phyloP scores from a whole-genome alignment of 2,797 vertebrate genomes.

The Poecilia velifera region DNA sequence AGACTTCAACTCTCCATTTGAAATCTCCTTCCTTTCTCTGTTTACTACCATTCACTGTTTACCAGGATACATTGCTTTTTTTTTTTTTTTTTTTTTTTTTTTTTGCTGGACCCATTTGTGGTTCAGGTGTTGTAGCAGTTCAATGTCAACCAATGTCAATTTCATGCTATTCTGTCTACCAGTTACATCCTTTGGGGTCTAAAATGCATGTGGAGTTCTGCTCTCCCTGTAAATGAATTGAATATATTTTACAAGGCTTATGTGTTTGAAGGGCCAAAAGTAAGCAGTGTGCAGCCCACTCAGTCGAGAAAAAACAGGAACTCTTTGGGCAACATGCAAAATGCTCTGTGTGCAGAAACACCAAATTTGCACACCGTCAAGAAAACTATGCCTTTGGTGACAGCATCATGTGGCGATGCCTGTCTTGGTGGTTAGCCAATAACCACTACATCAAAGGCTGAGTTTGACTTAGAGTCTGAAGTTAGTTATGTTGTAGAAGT shows the following conservation, averaged over 20 bases:
- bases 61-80: constrained; percentile 39
- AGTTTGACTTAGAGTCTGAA: too few relatives aligned
- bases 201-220: constrained; percentile 10
- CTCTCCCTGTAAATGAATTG: background rate
- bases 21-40: constrained; percentile 41
- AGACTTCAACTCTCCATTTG: constrained; percentile 27
- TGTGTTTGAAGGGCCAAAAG: background rate
- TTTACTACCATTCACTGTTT: background rate
- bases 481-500: background rate
- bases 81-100: constrained; percentile 40
- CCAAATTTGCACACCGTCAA: background rate
- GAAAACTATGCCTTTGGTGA: background rate
- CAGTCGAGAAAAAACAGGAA: background rate
- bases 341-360: background rate
- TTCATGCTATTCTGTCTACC: constrained; percentile 19
- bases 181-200: constrained; percentile 17
- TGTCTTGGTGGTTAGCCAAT: background rate
- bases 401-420: background rate
- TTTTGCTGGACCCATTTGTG: constrained; percentile 44
- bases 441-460: background rate
- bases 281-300: background rate
- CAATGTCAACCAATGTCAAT: constrained; percentile 16
- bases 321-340: background rate
- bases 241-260: background rate
- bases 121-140: constrained; percentile 19